These are phyloP conservation scores for Cotesia typhae DNA, from an alignment of 1,140 invertebrate genomes.

Conservation along the genomic window DNA sequence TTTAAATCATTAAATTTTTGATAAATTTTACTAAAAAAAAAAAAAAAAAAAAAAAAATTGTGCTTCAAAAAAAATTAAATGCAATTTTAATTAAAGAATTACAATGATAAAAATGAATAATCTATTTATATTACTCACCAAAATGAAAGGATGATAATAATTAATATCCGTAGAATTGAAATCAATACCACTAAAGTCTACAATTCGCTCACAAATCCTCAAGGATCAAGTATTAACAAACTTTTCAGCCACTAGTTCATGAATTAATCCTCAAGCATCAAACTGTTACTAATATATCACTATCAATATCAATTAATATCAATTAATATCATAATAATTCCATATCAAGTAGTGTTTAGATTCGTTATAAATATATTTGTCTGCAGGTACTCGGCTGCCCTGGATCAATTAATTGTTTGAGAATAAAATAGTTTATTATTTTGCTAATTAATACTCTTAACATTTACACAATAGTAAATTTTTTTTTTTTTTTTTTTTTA, in stretches of 20 bases:
- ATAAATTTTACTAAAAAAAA: too few relatives aligned
- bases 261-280: neutral
- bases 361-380: conserved; percentile 61
- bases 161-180: neutral
- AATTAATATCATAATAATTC: neutral
- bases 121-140: too few relatives aligned
- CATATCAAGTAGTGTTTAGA: conserved; percentile 29
- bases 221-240: conserved; percentile 4
- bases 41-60: too few relatives aligned
- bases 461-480: neutral
- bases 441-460: too few relatives aligned
- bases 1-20: too few relatives aligned
- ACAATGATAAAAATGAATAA: too few relatives aligned
- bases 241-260: too few relatives aligned
- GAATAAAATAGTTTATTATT: conserved; percentile 19
- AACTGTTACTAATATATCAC: neutral
- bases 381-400: conserved; percentile 60
- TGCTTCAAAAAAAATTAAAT: too few relatives aligned
- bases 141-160: neutral
- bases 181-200: conserved; percentile 5
- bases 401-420: conserved; percentile 49
- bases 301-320: neutral
- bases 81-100: too few relatives aligned
- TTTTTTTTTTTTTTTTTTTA: neutral
- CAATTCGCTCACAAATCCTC: conserved; percentile 1